These are phyloP conservation scores for Cantharis flavilabris DNA, from an alignment of 2,888 invertebrate genomes.

Conservation along the genomic window DNA sequence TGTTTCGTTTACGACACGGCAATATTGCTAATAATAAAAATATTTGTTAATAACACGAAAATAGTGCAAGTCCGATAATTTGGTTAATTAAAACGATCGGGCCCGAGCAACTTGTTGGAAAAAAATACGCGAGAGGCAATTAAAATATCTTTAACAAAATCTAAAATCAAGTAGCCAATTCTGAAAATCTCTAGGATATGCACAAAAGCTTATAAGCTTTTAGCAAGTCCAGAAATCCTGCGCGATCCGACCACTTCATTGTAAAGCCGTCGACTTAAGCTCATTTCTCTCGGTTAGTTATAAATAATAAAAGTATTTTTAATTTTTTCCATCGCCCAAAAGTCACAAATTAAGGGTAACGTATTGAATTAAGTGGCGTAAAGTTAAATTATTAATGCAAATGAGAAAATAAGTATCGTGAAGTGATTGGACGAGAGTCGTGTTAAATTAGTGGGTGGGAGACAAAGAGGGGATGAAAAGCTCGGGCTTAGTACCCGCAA, in stretches of 20 bases:
- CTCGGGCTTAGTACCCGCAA: constrained; percentile 55
- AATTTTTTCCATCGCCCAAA: neutral
- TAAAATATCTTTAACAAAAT: constrained; percentile 14
- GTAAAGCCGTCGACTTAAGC: constrained; percentile 23
- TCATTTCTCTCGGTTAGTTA: constrained; percentile 23
- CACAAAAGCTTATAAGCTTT: constrained; percentile 41
- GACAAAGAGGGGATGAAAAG: constrained; percentile 45
- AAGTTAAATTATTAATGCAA: constrained; percentile 33
- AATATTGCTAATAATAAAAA: constrained; percentile 16
- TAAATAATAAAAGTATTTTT: constrained; percentile 8
- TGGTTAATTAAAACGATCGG: neutral
- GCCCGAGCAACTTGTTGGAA: neutral
- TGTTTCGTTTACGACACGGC: constrained; percentile 31
- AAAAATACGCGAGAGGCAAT: neutral
- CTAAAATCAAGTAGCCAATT: constrained; percentile 38
- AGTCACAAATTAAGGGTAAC: constrained; percentile 10
- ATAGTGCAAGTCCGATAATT: neutral
- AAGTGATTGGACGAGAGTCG: constrained; percentile 52
- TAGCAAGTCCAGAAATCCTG: constrained; percentile 34
- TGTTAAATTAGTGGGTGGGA: constrained; percentile 46
- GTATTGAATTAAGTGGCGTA: constrained; percentile 13
- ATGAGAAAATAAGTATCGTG: constrained; percentile 56
- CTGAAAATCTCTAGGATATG: constrained; percentile 39
- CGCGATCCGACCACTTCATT: constrained; percentile 32
- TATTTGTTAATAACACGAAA: constrained; percentile 11